Evolutionary conservation across 2,113 vertebrate genomes (phyloP), one percentile per base, ranked within the genome.

Genomic region (Ascaphus truei): DNA sequence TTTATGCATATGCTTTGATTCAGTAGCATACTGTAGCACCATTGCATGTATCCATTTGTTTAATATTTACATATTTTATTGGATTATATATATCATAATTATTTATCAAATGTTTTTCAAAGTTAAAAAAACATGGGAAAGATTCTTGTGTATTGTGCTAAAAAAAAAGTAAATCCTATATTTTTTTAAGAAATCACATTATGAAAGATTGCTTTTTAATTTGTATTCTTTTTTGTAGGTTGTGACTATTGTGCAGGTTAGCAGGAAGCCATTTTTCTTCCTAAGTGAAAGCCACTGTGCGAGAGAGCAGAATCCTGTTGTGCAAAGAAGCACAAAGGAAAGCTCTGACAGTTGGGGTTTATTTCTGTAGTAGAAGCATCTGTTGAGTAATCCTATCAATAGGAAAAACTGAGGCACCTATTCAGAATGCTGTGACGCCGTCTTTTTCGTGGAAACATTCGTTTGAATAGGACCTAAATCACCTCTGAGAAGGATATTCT

Each of bases 201-300:
- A n/a, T n/a, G n/a, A n/a, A n/a, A n/a, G 18, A 36, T 12, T 12
- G 18, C 55, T 58, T 58, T 55, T 23, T 5, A 26, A 39, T 60
- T 62, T 29, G 18, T 62, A 31, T 45, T 23, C 41, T 30, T 62
- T 18, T 31, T 15, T 30, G 16, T 13, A 3, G 39, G 39, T 47
- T 33, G 39, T 22, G 27, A 18, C 59, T 47, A 48, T 23, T 62
- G 48, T 47, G 27, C 39, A 62, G 41, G 33, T 62, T 62, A 62
- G 59, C 59, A 62, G 59, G 59, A 31, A 20, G 41, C 39, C 41
- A 48, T 62, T 62, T 47, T 47, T 48, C 59, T 62, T n/a, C 31
- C 39, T 33, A 62, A 62, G 41, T 62, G 59, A 48, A 62, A 31
- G 45, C 26, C 59, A 62, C 16, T 33, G 41, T 62, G 59, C 48